Conservation (phyloP, 1,140 invertebrate genomes). For the Pararge aegeria region DNA sequence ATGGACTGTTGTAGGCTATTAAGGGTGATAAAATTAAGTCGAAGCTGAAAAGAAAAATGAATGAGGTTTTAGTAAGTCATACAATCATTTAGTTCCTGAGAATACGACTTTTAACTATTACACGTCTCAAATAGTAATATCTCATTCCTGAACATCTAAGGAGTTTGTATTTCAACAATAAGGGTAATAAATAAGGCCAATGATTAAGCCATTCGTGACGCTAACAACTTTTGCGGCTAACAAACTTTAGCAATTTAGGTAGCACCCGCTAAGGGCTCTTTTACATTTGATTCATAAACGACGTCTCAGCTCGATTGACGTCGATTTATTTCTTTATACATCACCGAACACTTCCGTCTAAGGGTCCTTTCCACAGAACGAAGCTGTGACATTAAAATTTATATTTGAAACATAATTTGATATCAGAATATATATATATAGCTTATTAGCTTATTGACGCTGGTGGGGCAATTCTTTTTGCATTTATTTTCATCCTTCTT, state of each 20-base stretch:
- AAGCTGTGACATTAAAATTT: too few relatives aligned
- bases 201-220: constrained; percentile 11
- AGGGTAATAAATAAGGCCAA: constrained; percentile 15
- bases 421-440: too few relatives aligned
- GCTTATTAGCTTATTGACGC: too few relatives aligned
- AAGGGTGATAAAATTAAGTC: too few relatives aligned
- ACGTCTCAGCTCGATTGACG: not conserved
- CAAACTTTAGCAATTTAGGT: constrained; percentile 14
- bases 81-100: too few relatives aligned
- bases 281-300: not conserved
- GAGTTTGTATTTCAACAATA: constrained; percentile 7
- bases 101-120: not conserved
- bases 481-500: too few relatives aligned
- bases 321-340: not conserved
- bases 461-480: too few relatives aligned
- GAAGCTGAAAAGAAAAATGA: too few relatives aligned
- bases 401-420: too few relatives aligned
- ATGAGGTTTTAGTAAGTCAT: too few relatives aligned
- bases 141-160: not conserved
- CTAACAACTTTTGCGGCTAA: constrained; percentile 12
- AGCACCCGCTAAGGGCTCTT: not conserved
- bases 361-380: too few relatives aligned
- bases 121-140: not conserved
- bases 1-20: too few relatives aligned
- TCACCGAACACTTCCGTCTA: not conserved